Conservation (phyloP, 2,113 vertebrate genomes). For the Eurystomus gularis region DNA sequence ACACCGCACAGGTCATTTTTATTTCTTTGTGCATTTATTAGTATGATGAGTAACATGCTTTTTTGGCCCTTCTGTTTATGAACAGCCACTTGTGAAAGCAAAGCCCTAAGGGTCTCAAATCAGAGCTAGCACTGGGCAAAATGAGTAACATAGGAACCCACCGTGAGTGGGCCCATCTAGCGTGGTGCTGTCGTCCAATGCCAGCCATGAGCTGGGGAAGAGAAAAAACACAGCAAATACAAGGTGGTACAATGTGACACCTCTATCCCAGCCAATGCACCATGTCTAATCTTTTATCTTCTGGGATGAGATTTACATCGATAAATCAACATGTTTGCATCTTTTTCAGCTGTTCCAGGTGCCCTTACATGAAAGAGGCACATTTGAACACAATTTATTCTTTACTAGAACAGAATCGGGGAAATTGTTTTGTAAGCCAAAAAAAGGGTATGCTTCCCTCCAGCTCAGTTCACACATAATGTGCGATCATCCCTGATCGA, state of each 20-base stretch:
- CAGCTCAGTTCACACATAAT: rapidly evolving
- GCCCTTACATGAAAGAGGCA: neutral
- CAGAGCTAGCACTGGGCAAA: neutral
- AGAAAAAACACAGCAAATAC: neutral
- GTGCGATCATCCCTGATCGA: neutral
- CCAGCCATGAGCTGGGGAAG: neutral
- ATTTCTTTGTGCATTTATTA: neutral
- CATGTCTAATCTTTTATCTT: too few species aligned
- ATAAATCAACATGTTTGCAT: neutral
- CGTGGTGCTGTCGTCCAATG: neutral
- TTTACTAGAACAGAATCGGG: neutral
- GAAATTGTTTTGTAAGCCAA: neutral
- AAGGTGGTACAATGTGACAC: neutral
- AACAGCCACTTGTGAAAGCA: neutral
- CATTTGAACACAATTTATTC: neutral
- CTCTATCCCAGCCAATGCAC: too few species aligned
- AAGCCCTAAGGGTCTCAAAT: neutral
- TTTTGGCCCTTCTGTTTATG: neutral
- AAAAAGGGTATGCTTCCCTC: rapidly evolving
- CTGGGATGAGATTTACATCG: neutral
- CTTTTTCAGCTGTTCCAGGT: neutral
- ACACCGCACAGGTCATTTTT: neutral
- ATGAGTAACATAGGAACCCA: rapidly evolving
- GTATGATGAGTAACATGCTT: neutral
- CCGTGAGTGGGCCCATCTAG: neutral